These are phyloP conservation scores for Laodelphax striatellus DNA, from an alignment of 1,140 invertebrate genomes.

Conservation along the genomic window DNA sequence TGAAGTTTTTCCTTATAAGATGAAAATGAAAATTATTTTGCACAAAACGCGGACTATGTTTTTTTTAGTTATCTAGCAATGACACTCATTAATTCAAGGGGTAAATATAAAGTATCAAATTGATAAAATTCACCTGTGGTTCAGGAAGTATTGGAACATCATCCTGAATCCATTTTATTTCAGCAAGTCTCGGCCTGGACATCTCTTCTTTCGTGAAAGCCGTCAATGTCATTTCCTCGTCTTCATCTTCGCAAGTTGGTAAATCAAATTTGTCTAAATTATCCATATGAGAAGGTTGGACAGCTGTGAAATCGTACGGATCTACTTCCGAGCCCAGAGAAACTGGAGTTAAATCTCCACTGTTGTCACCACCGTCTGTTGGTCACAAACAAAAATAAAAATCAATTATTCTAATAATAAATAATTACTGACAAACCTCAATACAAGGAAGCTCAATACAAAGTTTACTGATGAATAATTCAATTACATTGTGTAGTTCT, in stretches of 20 bases:
- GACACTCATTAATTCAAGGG: no score
- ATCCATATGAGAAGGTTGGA: conserved; percentile 23
- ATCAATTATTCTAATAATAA: no score
- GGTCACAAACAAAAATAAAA: no score
- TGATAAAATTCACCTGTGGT: background rate
- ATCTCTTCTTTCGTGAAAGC: conserved; percentile 3
- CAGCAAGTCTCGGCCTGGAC: conserved; percentile 4
- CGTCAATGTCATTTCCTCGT: conserved; percentile 14
- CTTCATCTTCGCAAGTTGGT: conserved; percentile 3
- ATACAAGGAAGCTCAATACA: no score
- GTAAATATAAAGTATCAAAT: no score
- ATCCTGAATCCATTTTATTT: conserved; percentile 9
- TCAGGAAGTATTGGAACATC: background rate
- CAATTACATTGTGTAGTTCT: no score
- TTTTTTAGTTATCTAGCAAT: no score
- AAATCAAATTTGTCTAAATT: background rate
- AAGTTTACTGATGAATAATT: no score
- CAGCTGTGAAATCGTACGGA: conserved; percentile 43
- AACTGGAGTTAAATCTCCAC: conserved; percentile 45
- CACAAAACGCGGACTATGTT: no score
- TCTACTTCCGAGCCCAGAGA: conserved; percentile 43
- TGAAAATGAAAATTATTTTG: no score
- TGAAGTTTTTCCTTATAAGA: no score
- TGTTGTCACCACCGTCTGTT: conserved; percentile 30
- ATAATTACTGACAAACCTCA: no score